Evolutionary conservation across 2,113 vertebrate species (phyloP).

Genomic region (Vidua macroura): DNA sequence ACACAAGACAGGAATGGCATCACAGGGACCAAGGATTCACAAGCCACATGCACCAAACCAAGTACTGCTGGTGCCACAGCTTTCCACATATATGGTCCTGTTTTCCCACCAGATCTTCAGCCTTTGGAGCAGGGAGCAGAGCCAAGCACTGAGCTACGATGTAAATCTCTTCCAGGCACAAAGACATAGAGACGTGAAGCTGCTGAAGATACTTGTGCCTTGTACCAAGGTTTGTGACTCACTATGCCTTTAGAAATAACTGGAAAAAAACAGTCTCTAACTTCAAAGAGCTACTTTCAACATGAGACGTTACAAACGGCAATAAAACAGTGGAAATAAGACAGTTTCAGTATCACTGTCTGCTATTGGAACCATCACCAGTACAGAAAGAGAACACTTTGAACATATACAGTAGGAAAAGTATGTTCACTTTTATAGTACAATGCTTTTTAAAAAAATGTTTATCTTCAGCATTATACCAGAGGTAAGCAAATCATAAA

Average conservation of each 20-base stretch:
- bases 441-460: not conserved
- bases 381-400: not conserved
- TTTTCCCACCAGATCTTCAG: not conserved
- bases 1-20: rapidly evolving
- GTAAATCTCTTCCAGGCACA: not conserved
- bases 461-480: not conserved
- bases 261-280: not conserved
- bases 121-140: not conserved
- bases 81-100: rapidly evolving
- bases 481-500: not conserved
- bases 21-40: not conserved
- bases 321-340: not conserved
- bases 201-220: not conserved
- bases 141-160: rapidly evolving
- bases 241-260: not conserved
- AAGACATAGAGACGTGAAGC: not conserved
- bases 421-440: not conserved
- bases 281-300: not conserved
- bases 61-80: not conserved
- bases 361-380: not conserved
- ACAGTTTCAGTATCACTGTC: not conserved
- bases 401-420: not conserved
- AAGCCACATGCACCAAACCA: not conserved
- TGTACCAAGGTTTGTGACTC: not conserved
- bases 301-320: not conserved